A percentile compares a stretch with the other conserved stretches of the same genome.
Conservation (phyloP, 1,140 invertebrate species). For the Schlechtendalia chinensis region DNA sequence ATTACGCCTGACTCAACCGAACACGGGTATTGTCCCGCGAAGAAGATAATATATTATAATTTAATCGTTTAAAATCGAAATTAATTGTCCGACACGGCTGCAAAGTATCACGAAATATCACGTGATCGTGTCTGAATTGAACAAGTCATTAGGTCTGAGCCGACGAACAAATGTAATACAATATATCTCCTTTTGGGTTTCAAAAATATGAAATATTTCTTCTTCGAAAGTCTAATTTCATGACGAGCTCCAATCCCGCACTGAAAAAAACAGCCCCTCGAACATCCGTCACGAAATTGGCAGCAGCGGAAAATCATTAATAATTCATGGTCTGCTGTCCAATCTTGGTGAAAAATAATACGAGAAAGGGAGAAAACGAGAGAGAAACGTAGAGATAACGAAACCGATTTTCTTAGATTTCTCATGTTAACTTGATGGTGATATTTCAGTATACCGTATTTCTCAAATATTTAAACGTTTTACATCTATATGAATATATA, state of each 20-base stretch:
- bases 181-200: slow-evolving; percentile 35
- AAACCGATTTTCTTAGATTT: slow-evolving; percentile 13
- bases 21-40: not conserved
- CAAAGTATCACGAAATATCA: slow-evolving; percentile 1
- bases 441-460: not conserved
- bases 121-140: slow-evolving; percentile 24
- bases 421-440: no score
- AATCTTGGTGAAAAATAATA: slow-evolving; percentile 43
- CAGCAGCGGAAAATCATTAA: slow-evolving; percentile 38
- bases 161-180: slow-evolving; percentile 14
- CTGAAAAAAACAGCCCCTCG: slow-evolving; percentile 5
- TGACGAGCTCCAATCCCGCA: not conserved
- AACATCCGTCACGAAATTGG: slow-evolving; percentile 44
- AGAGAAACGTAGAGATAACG: no score
- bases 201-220: slow-evolving; percentile 44
- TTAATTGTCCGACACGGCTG: slow-evolving; percentile 6
- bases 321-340: slow-evolving; percentile 45
- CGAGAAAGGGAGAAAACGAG: not conserved
- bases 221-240: slow-evolving; percentile 42
- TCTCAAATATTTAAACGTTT: no score
- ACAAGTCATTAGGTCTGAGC: slow-evolving; percentile 39
- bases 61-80: slow-evolving; percentile 17
- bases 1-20: not conserved
- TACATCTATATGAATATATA: no score
- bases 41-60: not conserved